Base-by-base conservation (phyloP, 1,140 invertebrate genomes). In the Lucilia sericata region DNA sequence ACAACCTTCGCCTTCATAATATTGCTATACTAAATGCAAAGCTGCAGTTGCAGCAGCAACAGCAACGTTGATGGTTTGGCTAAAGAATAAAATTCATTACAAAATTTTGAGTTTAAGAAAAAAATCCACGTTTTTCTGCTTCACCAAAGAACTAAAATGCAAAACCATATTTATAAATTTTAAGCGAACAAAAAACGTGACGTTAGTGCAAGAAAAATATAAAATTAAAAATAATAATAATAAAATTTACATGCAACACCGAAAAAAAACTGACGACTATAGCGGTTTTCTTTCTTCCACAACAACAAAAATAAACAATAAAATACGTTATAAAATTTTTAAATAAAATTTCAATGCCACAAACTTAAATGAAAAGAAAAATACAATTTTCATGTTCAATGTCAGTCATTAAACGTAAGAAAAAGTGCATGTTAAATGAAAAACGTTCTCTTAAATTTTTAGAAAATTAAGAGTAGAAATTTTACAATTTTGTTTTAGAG, bases 331-430 rank as follows among this genome's bases (percentile, higher is more conserved):
- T 21, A 70, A 21, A 80, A 51, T 19, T 12, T n/a, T 42, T 14
- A 75, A 75, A 75, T 7, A 80, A 80, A 80, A 49, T 14, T 51
- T 25, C 42, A 80, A 80, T 49, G 42, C 25, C 76, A 80, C 19
- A 19, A 80, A 80, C 49, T 49, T 51, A 30, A 42, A 42, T 8
- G 13, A 80, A 49, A 80, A 49, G 30, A 36, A 17, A 78, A 49
- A 80, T 25, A n/a, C 34, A 42, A 78, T 80, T 49, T 80, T 80
- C 76, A 80, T 80, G 76, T 80, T 80, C 76, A 80, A 80, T 80
- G 76, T 80, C 76, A 80, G 76, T 80, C 76, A 80, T 49, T 80
- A 80, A 80, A 80, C 76, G 76, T 80, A 78, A 47, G 34, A 25
- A 49, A 47, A 25, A 70, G n/a, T n/a, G n/a, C 55, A 7, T 0